phyloP scores from a whole-genome alignment of 2,888 invertebrate species.

The Ypsolopha scabrella region DNA sequence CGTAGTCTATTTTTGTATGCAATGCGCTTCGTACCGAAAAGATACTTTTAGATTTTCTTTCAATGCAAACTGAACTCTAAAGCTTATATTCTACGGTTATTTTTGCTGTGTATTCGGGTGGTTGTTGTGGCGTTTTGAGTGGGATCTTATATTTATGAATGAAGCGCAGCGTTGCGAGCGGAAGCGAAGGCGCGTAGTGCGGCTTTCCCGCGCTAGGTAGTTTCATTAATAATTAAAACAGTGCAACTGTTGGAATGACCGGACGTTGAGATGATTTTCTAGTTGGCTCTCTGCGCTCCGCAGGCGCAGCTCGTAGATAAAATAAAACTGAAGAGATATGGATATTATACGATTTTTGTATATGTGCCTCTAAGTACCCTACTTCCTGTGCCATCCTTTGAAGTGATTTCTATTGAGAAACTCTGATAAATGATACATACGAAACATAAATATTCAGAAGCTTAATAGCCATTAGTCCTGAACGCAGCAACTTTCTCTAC shows the following conservation, averaged over 20 bases:
- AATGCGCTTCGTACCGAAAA: slow-evolving; percentile 19
- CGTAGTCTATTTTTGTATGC: slow-evolving; percentile 51
- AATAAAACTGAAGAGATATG: neutral
- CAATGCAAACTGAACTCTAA: slow-evolving; percentile 10
- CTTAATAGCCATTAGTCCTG: no score
- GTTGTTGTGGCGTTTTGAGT: slow-evolving; percentile 18
- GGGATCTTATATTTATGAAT: slow-evolving; percentile 56
- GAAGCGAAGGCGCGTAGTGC: slow-evolving; percentile 62
- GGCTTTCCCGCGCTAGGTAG: slow-evolving; percentile 65
- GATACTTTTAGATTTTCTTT: no score
- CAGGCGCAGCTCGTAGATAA: slow-evolving; percentile 27
- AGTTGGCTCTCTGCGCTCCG: slow-evolving; percentile 35
- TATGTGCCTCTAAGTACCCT: no score
- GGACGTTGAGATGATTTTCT: slow-evolving; percentile 67
- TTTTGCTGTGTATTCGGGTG: slow-evolving; percentile 20
- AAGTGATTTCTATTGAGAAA: no score
- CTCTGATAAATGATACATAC: no score
- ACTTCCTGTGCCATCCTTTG: no score
- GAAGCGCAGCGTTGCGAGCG: slow-evolving; percentile 66
- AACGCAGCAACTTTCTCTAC: no score
- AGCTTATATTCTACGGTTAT: slow-evolving; percentile 23
- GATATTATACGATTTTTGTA: no score
- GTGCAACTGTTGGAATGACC: slow-evolving; percentile 37
- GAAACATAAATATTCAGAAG: no score
- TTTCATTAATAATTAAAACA: slow-evolving; percentile 70